Evolutionary conservation across 2,797 vertebrate genomes (phyloP).

Genomic region (Pipistrellus pipistrellus): DNA sequence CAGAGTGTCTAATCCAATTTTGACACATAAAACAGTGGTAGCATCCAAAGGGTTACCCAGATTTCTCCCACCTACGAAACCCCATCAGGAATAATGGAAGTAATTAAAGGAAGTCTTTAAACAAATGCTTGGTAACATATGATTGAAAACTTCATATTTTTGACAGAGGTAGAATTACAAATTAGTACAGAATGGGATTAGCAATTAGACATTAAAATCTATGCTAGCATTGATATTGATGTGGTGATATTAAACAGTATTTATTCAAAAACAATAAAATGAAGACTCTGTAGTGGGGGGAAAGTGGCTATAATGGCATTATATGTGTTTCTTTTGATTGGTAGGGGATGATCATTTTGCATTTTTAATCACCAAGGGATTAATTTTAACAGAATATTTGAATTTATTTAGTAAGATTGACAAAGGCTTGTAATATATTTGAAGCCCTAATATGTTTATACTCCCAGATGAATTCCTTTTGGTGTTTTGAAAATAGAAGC

Average conservation of each 20-base stretch:
- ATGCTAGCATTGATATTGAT: constrained; percentile 57
- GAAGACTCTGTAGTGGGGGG: background rate
- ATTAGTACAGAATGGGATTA: constrained; percentile 55
- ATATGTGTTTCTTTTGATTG: background rate
- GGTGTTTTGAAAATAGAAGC: background rate
- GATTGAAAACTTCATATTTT: constrained; percentile 67
- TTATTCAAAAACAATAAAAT: constrained; percentile 66
- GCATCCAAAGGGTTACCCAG: constrained; percentile 72
- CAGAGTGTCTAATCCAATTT: constrained; percentile 79
- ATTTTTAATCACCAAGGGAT: background rate
- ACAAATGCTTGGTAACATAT: constrained; percentile 63
- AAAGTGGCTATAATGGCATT: background rate
- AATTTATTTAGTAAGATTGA: background rate
- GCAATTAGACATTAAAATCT: constrained; percentile 69
- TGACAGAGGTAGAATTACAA: constrained; percentile 61
- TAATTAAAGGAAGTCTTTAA: constrained; percentile 51
- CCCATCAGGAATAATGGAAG: constrained; percentile 68
- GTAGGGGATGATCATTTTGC: background rate
- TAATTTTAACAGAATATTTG: background rate
- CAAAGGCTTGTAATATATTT: background rate
- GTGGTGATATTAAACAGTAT: constrained; percentile 27
- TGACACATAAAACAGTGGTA: constrained; percentile 78
- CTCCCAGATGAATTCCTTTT: background rate
- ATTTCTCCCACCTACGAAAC: constrained; percentile 63
- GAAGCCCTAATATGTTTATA: background rate